Evolutionary conservation across 1,140 invertebrate genomes (phyloP).

Genomic region (Eurosta solidaginis): DNA sequence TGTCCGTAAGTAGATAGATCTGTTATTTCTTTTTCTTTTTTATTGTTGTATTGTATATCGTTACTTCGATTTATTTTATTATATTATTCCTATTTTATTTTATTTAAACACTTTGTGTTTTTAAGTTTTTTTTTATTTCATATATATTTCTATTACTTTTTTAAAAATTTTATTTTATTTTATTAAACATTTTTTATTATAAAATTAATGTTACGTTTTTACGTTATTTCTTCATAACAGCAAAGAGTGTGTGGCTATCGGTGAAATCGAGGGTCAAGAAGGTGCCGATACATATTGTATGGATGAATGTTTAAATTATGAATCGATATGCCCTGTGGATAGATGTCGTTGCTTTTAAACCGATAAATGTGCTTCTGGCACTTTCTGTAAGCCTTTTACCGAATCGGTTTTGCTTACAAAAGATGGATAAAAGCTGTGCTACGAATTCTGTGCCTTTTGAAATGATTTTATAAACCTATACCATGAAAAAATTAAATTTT

Average conservation of each 20-base stretch:
- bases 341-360: slow-evolving; percentile 72
- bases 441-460: slow-evolving; percentile 35
- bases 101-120: neutral
- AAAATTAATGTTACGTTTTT: neutral
- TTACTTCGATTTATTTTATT: neutral
- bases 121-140: neutral
- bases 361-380: neutral
- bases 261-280: slow-evolving; percentile 70
- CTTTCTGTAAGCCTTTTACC: neutral
- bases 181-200: neutral
- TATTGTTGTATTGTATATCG: no score
- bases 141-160: neutral
- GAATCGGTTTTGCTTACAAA: neutral
- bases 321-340: slow-evolving; percentile 70
- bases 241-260: slow-evolving; percentile 76
- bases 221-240: slow-evolving; percentile 62
- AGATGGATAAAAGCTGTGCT: slow-evolving; percentile 36
- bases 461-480: neutral
- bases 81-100: neutral
- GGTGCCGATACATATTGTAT: slow-evolving; percentile 83
- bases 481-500: neutral
- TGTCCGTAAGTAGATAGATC: slow-evolving; percentile 91
- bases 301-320: slow-evolving; percentile 79
- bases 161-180: neutral
- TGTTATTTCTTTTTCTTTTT: no score